Base-by-base conservation (phyloP, 1,140 invertebrate genomes). In the Drosophila varians region DNA sequence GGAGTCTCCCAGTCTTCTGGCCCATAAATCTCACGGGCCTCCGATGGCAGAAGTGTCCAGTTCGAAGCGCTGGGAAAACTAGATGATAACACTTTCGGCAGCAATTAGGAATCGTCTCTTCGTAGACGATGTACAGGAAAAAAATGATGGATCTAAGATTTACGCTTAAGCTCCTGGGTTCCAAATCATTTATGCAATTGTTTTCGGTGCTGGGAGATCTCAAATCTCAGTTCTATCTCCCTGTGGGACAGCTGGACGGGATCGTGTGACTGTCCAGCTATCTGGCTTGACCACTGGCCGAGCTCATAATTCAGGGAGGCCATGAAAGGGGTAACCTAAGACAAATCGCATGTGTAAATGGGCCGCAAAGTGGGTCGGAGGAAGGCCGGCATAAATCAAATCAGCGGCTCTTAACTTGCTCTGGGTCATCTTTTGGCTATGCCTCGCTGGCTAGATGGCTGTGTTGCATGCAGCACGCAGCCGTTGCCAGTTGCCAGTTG, bases 1-100 rank as follows among this genome's bases (percentile, higher is more conserved):
- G 34, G 9, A 11, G 28, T 34, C n/a, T n/a, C n/a, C 16, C 11
- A 42, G 38, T 19, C 26, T 5, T 26, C 60, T 64, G 51, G 45
- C 76, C 46, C 61, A 76, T 84, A 86, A 86, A 86, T 84, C 79
- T 84, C 79, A 84, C 79, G 79, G 43, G 71, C 76, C 80, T 84
- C 79, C 75, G 56, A 84, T 84, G 72, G 75, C 78, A 71, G 52
- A n/a, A 45, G 69, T 78, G 75, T 73, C 69, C 69, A 53, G 62
- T 78, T 78, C 55, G 42, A 64, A 68, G 66, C 47, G 60, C 36
- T 56, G 47, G 28, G 31, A 43, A 57, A 14, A 61, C 38, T 60
- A 73, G 70, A 73, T 73, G 70, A 73, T 73, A 73, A 64, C 43
- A 45, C 48, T 11, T 38, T n/a, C 12, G n/a, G 11, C 28, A 40